These are phyloP conservation scores for Diploptera punctata DNA, from an alignment of 2,888 invertebrate genomes.

Conservation along the genomic window DNA sequence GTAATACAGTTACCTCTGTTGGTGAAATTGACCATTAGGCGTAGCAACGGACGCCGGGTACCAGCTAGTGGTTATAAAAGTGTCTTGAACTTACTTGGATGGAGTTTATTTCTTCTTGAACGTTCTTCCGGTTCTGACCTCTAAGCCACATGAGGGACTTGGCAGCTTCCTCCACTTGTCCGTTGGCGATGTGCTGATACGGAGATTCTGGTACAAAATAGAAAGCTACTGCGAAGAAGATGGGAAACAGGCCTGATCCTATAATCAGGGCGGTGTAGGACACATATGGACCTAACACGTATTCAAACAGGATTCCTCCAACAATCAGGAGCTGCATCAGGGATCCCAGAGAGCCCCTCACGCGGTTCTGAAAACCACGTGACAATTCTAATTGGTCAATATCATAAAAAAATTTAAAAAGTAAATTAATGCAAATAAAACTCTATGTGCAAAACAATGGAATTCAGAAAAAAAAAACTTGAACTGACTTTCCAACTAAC, in stretches of 20 bases:
- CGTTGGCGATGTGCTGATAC: conserved; percentile 67
- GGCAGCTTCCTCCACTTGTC: conserved; percentile 66
- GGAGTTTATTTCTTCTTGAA: conserved; percentile 67
- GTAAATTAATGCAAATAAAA: too few species aligned
- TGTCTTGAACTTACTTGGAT: conserved; percentile 63
- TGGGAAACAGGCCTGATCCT: conserved; percentile 67
- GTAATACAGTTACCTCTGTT: too few species aligned
- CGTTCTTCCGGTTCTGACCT: conserved; percentile 63
- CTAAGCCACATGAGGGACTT: conserved; percentile 70
- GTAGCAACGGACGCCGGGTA: too few species aligned
- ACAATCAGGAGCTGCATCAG: conserved; percentile 78
- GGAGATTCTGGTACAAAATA: conserved; percentile 86
- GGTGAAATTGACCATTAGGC: too few species aligned
- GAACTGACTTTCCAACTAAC: too few species aligned
- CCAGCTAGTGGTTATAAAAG: too few species aligned
- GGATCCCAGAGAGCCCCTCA: conserved; percentile 82
- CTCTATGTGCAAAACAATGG: too few species aligned
- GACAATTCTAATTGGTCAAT: too few species aligned
- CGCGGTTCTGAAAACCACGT: conserved; percentile 75
- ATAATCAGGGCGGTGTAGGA: conserved; percentile 67
- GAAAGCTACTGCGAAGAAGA: conserved; percentile 65
- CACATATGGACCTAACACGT: conserved; percentile 74
- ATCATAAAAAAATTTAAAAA: too few species aligned
- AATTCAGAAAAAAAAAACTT: too few species aligned
- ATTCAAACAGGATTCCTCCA: conserved; percentile 72